Evolutionary conservation across 2,113 vertebrate species (phyloP), one percentile per base, ranked within the genome.

Genomic region (Muntiacus muntjak): DNA sequence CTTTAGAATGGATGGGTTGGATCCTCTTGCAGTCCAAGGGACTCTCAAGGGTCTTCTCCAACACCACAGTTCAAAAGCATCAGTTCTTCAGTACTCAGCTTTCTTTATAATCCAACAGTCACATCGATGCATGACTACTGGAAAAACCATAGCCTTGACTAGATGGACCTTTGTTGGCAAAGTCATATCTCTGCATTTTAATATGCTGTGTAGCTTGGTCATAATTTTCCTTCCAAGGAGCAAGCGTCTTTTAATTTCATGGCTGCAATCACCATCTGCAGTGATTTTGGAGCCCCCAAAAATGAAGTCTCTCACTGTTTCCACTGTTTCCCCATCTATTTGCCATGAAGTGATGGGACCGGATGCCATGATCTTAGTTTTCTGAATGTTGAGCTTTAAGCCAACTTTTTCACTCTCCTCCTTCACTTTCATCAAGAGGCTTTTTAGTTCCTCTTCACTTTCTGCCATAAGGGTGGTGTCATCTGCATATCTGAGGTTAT

Each of bases 51-150:
- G 8, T 67, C 8, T 67, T 67, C 33, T 36, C 33, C 33, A 67
- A 9, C 4, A 67, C 33, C 16, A 21, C 8, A 67, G 64, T 67
- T 67, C 33, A 67, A 67, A 67, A 67, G 33, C 16, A 67, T n/a
- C 16, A 19, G 0, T n/a, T 67, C 33, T n/a, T n/a, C 0, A 0
- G 64, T 2, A 0, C 8, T 67, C 64, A 67, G 33, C 16, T n/a
- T 67, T 67, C 33, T n/a, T n/a, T 67, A 67, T 8, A n/a, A 9
- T 67, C 33, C 33, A 67, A 67, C 4, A n/a, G 8, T 67, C 33
- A 67, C 33, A 67, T 19, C 8, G 4, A 67, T 67, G 10, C 62
- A 19, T 67, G 33, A n/a, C 33, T 8, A 67, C 62, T n/a, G 62
- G 33, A n/a, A 67, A 67, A 67, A n/a, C n/a, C 62, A n/a, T 67